Conservation (phyloP, 2,113 vertebrate species). For the Scophthalmus maximus region DNA sequence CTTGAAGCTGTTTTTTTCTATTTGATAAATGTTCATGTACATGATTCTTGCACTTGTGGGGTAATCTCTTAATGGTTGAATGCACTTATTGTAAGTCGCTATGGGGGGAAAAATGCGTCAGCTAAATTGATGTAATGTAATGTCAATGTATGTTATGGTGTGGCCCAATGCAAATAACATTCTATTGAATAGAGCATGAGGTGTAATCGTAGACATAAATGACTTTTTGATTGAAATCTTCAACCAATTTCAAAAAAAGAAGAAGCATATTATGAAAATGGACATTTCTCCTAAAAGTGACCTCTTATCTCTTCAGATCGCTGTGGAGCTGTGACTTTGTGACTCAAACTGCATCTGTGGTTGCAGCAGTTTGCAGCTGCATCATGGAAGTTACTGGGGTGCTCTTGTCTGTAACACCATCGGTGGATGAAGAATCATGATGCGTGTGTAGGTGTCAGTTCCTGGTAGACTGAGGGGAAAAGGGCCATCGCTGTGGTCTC, state of each 20-base stretch:
- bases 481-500: background rate
- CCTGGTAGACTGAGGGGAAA: slow-evolving; percentile 14
- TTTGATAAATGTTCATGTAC: too few species aligned
- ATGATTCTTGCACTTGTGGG: too few species aligned
- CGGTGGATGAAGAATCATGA: slow-evolving; percentile 31
- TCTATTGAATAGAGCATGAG: background rate
- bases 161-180: background rate
- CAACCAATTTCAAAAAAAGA: background rate
- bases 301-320: slow-evolving; percentile 1
- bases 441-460: slow-evolving; percentile 39
- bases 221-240: background rate
- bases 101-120: too few species aligned
- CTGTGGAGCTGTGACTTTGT: background rate
- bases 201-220: background rate
- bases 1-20: too few species aligned
- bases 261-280: background rate
- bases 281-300: slow-evolving; percentile 3
- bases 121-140: too few species aligned
- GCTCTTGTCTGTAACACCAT: slow-evolving; percentile 67
- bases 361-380: background rate
- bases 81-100: too few species aligned
- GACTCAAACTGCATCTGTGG: slow-evolving; percentile 23
- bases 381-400: slow-evolving; percentile 37
- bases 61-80: too few species aligned
- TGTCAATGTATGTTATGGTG: background rate